Evolutionary conservation across 2,888 invertebrate genomes (phyloP).

Genomic region (Teleiodes luculella): DNA sequence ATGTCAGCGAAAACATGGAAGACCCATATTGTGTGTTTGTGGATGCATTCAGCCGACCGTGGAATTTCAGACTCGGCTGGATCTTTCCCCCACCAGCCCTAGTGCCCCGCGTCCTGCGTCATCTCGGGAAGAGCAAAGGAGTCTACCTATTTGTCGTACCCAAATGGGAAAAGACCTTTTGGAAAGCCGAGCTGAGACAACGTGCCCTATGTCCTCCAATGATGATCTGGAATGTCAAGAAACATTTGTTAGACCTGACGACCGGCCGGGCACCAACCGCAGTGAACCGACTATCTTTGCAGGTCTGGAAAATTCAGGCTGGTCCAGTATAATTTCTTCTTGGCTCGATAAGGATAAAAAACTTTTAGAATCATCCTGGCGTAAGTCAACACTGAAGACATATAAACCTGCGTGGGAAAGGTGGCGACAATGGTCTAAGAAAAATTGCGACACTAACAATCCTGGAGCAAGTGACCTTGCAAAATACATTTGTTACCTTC

Average conservation of each 20-base stretch:
- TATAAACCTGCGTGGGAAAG: slow-evolving; percentile 20
- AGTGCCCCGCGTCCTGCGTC: slow-evolving; percentile 23
- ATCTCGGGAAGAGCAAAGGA: slow-evolving; percentile 22
- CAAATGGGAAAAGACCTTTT: background rate
- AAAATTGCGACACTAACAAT: background rate
- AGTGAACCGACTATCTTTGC: background rate
- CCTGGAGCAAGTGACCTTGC: slow-evolving; percentile 13
- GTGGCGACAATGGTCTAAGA: slow-evolving; percentile 20
- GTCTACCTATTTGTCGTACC: slow-evolving; percentile 21
- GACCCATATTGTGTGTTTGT: slow-evolving; percentile 14
- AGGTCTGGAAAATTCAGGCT: slow-evolving; percentile 27
- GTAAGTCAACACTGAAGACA: slow-evolving; percentile 20
- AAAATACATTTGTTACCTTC: slow-evolving; percentile 15
- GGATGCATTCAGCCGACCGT: slow-evolving; percentile 24
- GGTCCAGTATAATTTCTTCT: slow-evolving; percentile 12
- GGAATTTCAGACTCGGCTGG: slow-evolving; percentile 26
- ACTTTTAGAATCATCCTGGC: slow-evolving; percentile 19
- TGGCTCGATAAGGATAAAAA: background rate
- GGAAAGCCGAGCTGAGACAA: slow-evolving; percentile 7
- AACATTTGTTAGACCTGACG: no score
- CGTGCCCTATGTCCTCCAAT: no score
- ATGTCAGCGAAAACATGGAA: slow-evolving; percentile 20
- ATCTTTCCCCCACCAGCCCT: slow-evolving; percentile 30
- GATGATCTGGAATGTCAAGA: no score
- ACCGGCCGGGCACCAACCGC: no score